Evolutionary conservation across 64 coral and sea anemone species (phyloP).

Genomic region (Porites australiensis): DNA sequence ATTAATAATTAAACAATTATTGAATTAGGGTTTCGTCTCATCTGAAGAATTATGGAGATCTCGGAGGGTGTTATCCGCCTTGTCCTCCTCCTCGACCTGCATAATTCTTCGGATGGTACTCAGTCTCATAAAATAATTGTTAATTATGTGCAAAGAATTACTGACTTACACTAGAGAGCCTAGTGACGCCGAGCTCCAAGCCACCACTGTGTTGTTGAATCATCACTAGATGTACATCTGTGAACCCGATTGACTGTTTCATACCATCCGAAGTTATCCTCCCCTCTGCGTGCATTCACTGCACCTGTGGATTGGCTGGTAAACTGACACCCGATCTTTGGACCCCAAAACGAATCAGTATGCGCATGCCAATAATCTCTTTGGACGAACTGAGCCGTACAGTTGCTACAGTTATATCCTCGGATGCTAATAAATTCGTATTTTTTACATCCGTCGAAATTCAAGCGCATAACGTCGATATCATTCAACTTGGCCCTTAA

Average conservation of each 20-base stretch:
- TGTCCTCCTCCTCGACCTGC: too few species aligned
- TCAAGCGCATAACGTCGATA: constrained; percentile 32
- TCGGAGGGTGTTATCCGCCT: too few species aligned
- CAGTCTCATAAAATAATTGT: too few species aligned
- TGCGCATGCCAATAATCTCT: not conserved
- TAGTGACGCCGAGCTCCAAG: not conserved
- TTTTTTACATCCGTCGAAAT: not conserved
- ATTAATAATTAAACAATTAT: too few species aligned
- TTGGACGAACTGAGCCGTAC: not conserved
- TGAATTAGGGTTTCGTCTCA: too few species aligned
- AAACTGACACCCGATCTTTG: constrained; percentile 18
- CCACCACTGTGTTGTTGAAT: constrained; percentile 75
- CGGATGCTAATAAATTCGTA: constrained; percentile 69
- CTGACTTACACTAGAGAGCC: too few species aligned
- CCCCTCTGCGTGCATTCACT: not conserved
- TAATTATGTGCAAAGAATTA: too few species aligned
- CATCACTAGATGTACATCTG: constrained; percentile 39
- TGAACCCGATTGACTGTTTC: not conserved
- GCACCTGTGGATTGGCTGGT: constrained; percentile 8
- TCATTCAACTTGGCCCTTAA: constrained; percentile 37
- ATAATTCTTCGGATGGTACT: too few species aligned
- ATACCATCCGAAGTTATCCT: constrained; percentile 65
- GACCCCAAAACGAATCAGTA: constrained; percentile 41
- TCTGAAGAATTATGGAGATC: too few species aligned
- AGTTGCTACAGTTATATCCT: constrained; percentile 37